phyloP scores from a whole-genome alignment of 2,888 invertebrate species.

The Iphiclides podalirius region DNA sequence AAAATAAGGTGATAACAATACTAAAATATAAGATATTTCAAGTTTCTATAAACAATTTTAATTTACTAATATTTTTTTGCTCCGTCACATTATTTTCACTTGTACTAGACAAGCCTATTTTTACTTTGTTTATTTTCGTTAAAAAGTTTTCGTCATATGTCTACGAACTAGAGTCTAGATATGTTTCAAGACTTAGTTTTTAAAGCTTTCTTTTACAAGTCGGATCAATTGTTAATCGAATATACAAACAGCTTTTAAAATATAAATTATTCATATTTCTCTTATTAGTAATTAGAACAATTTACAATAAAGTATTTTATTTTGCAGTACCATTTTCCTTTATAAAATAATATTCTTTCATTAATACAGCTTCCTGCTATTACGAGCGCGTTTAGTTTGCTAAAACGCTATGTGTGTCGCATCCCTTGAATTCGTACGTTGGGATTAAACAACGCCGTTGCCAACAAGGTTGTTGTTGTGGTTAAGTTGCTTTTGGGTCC shows the following conservation, averaged over 20 bases:
- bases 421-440: constrained; percentile 18
- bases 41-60: too few species aligned
- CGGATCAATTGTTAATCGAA: background rate
- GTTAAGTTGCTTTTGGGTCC: constrained; percentile 59
- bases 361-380: background rate
- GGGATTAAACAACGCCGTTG: constrained; percentile 53
- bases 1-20: too few species aligned
- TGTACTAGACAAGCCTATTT: too few species aligned
- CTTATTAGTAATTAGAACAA: background rate
- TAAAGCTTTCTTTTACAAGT: constrained; percentile 18
- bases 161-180: background rate
- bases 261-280: constrained; percentile 4
- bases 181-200: constrained; percentile 11
- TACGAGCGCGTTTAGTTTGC: background rate
- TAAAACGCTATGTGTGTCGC: constrained; percentile 7
- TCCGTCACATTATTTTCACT: too few species aligned
- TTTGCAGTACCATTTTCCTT: too few species aligned
- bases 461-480: constrained; percentile 59
- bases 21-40: too few species aligned
- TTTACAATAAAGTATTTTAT: constrained; percentile 13
- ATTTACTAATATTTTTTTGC: too few species aligned
- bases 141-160: background rate
- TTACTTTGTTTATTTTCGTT: too few species aligned
- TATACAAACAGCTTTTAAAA: constrained; percentile 8
- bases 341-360: background rate